Evolutionary conservation across 2,888 invertebrate species (phyloP), one percentile per base, ranked within the genome.

Genomic region (Hirtodrosophila histrioides): DNA sequence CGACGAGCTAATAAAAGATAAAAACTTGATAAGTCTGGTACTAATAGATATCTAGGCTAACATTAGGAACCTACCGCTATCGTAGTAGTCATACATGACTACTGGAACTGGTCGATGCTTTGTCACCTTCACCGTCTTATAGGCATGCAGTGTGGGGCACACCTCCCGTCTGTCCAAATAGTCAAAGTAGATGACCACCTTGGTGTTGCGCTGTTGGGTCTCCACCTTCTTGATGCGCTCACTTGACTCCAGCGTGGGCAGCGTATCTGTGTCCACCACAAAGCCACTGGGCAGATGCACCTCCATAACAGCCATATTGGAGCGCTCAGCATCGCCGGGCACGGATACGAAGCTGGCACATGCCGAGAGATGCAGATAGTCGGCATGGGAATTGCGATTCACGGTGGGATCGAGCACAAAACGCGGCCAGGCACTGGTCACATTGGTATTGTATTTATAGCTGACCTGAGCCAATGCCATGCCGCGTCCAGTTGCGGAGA

Each of bases 201-300:
- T 92, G 36, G 89, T 91, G 92, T 95, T 94, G 5, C 93, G 94
- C 55, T 95, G 93, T 78, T 93, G 93, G 0, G 95, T 94, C 90
- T 96, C 95, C 0, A 95, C 95, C 88, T 94, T 93, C 87, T 90
- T 91, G 57, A 92, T 91, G 37, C 91, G 90, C 82, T 94, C 93
- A 84, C 93, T 93, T 29, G 91, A 90, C 65, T 91, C 91, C 41
- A 95, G 89, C 55, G 94, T 94, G 2, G 97, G 96, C 48, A 97
- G 91, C 0, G 95, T 95, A 88, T 95, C 95, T 76, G 94, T 93
- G 81, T 97, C 97, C 0, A 97, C 96, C 1, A 96, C 94, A 91
- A 96, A 98, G 17, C 98, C 98, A 9, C 98, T 97, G 0, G 98
- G 98, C 64, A 98, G 92, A 75, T 94, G 95, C 0, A 98, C 95